Evolutionary conservation across 1,140 invertebrate species (phyloP), one percentile per base, ranked within the genome.

Genomic region (Drosophila bocki): DNA sequence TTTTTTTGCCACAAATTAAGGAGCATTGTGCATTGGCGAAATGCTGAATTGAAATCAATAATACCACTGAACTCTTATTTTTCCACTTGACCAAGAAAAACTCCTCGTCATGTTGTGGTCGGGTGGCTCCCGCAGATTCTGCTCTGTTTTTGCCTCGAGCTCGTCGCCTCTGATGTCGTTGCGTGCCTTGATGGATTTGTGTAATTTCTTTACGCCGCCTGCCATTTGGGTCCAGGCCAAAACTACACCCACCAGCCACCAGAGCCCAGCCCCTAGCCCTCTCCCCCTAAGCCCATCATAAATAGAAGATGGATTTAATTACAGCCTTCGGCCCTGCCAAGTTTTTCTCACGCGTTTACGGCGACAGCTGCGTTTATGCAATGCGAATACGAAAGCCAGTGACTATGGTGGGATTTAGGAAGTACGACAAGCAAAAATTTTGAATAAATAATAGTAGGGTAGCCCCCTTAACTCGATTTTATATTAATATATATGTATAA

Each of bases 261-360:
- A 11, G 4, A 19, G 53, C n/a, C 15, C 3, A 32, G 6, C 26
- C 15, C 15, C 15, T 32, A 15, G 6, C 3, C 12, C 47, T 5
- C 47, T 8, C 15, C n/a, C 29, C 29, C 17, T 17, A 11, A 11
- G 8, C 60, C 50, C 71, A 41, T 58, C 77, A 84, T 80, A 88
- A 88, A 88, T 84, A 83, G 80, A 84, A 81, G 74, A 63, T 81
- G 64, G 80, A 88, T 88, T 88, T 88, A 88, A 88, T 88, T 88
- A 88, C 78, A 88, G 74, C 39, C 77, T 45, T 44, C 51, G 47
- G 50, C 50, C 65, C 57, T 70, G 61, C 41, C 74, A 29, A 71
- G 65, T 65, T 75, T 65, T 58, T 57, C 51, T 41, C 33, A 74
- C 71, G 45, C 68, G 68, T 69, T 35, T 72, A 35, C 56, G 39